Evolutionary conservation across 1,140 invertebrate species (phyloP).

Genomic region (Magallana gigas): DNA sequence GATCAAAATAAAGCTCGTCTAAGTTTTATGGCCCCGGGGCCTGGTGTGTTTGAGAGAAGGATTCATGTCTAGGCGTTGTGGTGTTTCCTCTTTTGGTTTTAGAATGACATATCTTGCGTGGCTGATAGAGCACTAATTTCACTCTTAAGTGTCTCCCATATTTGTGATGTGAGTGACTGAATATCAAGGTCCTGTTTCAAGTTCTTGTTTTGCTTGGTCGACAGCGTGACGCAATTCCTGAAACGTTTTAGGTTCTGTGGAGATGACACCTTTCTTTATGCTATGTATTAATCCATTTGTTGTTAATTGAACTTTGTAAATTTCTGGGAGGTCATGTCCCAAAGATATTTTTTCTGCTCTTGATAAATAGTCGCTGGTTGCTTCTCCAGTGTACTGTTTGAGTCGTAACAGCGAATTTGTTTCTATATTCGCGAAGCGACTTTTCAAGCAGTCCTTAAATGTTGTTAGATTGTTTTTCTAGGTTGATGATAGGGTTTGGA

Average conservation of each 20-base stretch:
- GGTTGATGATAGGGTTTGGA: not conserved
- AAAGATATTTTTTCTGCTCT: constrained; percentile 5
- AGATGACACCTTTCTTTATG: not conserved
- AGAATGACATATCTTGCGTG: too few species aligned
- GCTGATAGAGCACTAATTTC: not conserved
- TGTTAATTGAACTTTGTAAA: not conserved
- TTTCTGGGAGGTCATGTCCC: constrained; percentile 15
- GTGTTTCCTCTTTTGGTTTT: too few species aligned
- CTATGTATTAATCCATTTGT: not conserved
- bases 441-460: constrained; percentile 11
- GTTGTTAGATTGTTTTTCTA: not conserved
- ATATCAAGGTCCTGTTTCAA: not conserved
- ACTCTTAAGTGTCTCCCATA: not conserved
- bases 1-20: too few species aligned
- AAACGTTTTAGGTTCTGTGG: constrained; percentile 19
- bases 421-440: not conserved
- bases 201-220: not conserved
- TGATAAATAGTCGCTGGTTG: not conserved
- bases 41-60: not conserved
- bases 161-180: not conserved
- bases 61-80: too few species aligned
- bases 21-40: not conserved
- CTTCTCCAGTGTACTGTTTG: not conserved
- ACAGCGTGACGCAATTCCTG: not conserved
- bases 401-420: not conserved